Evolutionary conservation across 92 coral and sea anemone species (phyloP), one percentile per base, ranked within the genome.

Genomic region (Actinostola sp.): DNA sequence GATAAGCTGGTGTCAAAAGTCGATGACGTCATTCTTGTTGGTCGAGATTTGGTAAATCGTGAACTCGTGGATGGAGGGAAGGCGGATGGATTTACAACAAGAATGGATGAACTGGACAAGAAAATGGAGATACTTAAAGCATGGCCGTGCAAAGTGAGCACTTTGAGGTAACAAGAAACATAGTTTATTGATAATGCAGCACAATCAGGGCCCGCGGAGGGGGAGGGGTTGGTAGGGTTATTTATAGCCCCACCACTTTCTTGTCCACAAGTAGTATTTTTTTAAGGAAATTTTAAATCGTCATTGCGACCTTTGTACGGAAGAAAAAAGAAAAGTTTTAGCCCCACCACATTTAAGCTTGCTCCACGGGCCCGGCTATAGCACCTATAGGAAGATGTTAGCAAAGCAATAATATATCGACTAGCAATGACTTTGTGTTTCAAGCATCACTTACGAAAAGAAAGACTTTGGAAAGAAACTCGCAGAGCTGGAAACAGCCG

Each of bases 11-110:
- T n/a, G 3, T 29, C 36, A 1, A 57, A 57, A 27, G 63, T 30
- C 3, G 38, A 57, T 4, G 63, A 57, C 21, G 29, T 57, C 39
- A 30, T 57, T 20, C 25, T 17, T 16, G 36, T 57, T 30, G 63
- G 63, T 57, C 36, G 63, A 27, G 63, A 29, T 57, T 27, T 57
- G 63, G 38, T 57, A 1, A 20, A 53, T 20, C 20, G 60, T 53
- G 25, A 53, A 20, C 60, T 53, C 8, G 60, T 53, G 8, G 25
- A 53, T 53, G 60, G 31, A 24, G 5, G 21, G 10, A 20, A 53
- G 60, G 25, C 30, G 25, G 13, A 20, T 20, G 15, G 9, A 15
- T 53, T 20, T 31, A 53, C 28, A 53, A 25, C 30, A 53, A 10
- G 60, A 53, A 4, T 53, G 8, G 60, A 53, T 24, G 31, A 53